Base-by-base conservation (phyloP, 1,140 invertebrate genomes). In the Aphidius gifuensis region DNA sequence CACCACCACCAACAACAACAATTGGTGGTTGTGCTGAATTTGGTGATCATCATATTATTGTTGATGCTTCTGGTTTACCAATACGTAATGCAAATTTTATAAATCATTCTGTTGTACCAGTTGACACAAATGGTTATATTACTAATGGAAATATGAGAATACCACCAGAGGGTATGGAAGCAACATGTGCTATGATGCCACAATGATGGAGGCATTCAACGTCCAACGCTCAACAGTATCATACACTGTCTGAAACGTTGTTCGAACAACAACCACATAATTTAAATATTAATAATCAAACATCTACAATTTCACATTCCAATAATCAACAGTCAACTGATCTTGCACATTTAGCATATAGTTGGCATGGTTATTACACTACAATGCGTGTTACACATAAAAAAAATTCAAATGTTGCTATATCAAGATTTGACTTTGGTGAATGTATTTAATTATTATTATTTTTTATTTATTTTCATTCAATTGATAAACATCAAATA, bases 101-200 rank as follows among this genome's bases (percentile, higher is more conserved):
- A 38, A 70, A 65, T 62, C 73, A 66, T 58, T 65, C 73, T 32
- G 68, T 69, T 38, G 74, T 72, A 32, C 71, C 74, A 0, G 71
- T 78, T 23, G 77, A 80, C 42, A 70, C 76, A 45, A 82, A 83
- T 66, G 81, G 79, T 48, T 82, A 81, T 62, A 70, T 83, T 45
- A 79, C 77, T 45, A 83, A 81, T 66, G 83, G 84, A 56, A 83
- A 74, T 68, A 79, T 83, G 68, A 76, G 84, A 62, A 77, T 84
- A 59, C 82, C 83, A 58, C 83, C 84, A 58, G 84, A 86, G 72
- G 84, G 83, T 73, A 84, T 83, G 83, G 84, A 85, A 75, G 74
- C 82, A 38, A 79, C 70, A 46, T 78, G 75, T 64, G 76, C 72
- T 42, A 79, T 78, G 61, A 70, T 74, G 48, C 74, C 78, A 40